Percentiles rank a stretch among this genome's conserved stretches.
These are phyloP conservation scores for Ectropis crepuscularia DNA, from an alignment of 2,888 invertebrate genomes.

Conservation along the genomic window DNA sequence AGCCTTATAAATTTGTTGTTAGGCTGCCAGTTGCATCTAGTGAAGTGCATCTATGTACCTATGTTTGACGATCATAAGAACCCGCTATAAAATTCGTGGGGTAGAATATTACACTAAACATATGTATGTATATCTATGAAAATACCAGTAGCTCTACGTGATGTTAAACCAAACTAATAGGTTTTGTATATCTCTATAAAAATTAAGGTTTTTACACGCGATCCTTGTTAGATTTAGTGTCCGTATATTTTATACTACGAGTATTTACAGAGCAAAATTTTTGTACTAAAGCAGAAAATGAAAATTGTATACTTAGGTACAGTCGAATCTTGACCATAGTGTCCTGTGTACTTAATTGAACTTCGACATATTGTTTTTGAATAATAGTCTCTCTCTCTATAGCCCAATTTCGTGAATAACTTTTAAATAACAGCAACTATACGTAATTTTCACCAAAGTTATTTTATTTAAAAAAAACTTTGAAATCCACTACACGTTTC, in stretches of 20 bases:
- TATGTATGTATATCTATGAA: constrained; percentile 38
- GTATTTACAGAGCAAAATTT: constrained; percentile 38
- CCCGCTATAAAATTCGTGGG: constrained; percentile 36
- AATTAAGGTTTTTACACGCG: constrained; percentile 75
- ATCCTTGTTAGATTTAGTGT: constrained; percentile 69
- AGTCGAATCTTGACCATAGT: constrained; percentile 19
- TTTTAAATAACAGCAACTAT: neutral
- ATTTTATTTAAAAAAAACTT: neutral
- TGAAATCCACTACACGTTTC: constrained; percentile 9
- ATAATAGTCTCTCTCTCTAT: neutral
- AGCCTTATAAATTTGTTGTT: too few relatives aligned
- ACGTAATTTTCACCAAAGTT: neutral
- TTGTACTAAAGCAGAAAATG: constrained; percentile 40
- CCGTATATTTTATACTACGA: constrained; percentile 75
- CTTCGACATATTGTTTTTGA: constrained; percentile 1
- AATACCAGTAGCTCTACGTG: constrained; percentile 59
- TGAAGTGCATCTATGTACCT: too few relatives aligned
- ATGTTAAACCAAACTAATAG: constrained; percentile 71
- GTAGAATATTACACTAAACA: constrained; percentile 36
- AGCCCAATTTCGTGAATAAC: neutral
- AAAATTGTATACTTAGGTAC: constrained; percentile 10
- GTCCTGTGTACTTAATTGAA: constrained; percentile 24
- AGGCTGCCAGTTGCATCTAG: too few relatives aligned
- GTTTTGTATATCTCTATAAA: constrained; percentile 82
- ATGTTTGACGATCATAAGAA: too few relatives aligned